A percentile compares a stretch with the other conserved stretches of the same genome.
These are phyloP conservation scores for Microtus californicus DNA, from an alignment of 2,797 vertebrate genomes.

Conservation along the genomic window DNA sequence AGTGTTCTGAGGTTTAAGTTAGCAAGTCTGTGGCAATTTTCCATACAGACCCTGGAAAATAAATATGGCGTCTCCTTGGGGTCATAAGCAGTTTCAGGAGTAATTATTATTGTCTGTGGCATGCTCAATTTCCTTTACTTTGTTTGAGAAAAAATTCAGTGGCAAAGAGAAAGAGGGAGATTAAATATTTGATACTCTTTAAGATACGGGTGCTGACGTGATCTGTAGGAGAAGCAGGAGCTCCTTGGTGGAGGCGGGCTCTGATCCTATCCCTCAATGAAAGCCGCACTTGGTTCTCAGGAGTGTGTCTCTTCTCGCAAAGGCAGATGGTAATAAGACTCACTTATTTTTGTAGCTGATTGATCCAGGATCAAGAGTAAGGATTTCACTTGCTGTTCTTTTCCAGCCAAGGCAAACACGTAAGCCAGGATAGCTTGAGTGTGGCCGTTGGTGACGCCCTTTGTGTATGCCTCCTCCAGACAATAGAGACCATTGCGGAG, in stretches of 20 bases:
- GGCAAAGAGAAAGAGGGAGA: neutral
- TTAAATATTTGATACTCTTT: neutral
- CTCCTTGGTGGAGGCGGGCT: neutral
- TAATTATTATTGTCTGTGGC: neutral
- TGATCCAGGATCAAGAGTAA: conserved; percentile 78
- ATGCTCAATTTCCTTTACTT: neutral
- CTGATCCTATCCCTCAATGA: neutral
- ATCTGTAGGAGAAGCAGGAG: neutral
- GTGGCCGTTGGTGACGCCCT: conserved; percentile 85
- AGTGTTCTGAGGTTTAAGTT: neutral
- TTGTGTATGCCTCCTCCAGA: conserved; percentile 77
- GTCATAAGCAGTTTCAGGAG: neutral
- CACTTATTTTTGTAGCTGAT: conserved; percentile 73
- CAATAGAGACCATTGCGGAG: conserved; percentile 85
- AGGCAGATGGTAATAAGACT: neutral
- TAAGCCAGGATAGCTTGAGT: conserved; percentile 91
- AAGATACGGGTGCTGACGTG: neutral
- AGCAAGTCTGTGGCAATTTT: neutral
- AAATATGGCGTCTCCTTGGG: neutral
- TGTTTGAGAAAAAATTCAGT: neutral
- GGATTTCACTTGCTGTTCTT: conserved; percentile 55
- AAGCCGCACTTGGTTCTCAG: neutral
- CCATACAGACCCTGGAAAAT: neutral
- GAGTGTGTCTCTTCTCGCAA: neutral
- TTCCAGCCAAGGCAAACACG: conserved; percentile 89